These are phyloP conservation scores for Potamilus streckersoni DNA, from an alignment of 1,140 invertebrate genomes.

Conservation along the genomic window DNA sequence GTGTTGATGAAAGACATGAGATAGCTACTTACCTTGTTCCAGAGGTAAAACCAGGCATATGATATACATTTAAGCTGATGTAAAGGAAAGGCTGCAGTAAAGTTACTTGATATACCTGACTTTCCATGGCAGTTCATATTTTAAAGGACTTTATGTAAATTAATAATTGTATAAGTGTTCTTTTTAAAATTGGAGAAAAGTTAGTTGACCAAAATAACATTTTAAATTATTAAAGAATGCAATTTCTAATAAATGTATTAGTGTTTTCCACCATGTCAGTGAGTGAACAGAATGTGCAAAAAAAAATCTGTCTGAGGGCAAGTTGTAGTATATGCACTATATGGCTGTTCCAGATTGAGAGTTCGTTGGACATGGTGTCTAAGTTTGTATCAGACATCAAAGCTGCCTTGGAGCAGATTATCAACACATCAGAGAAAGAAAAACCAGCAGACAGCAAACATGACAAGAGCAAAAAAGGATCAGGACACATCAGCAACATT, in stretches of 20 bases:
- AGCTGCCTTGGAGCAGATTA: constrained; percentile 72
- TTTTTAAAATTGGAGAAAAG: no score
- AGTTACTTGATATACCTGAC: neutral
- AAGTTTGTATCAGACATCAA: constrained; percentile 70
- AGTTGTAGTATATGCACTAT: no score
- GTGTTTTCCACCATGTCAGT: no score
- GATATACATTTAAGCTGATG: neutral
- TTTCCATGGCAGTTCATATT: neutral
- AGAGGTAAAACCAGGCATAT: constrained; percentile 64
- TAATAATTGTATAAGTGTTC: no score
- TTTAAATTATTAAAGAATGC: no score
- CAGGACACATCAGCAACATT: constrained; percentile 60
- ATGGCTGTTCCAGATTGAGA: constrained; percentile 67
- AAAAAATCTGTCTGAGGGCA: no score
- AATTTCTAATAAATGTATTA: no score
- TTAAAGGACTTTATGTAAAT: no score
- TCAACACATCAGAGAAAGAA: constrained; percentile 55
- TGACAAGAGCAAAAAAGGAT: constrained; percentile 32
- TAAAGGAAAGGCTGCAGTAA: neutral
- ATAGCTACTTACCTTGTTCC: constrained; percentile 76
- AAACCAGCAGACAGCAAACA: constrained; percentile 22
- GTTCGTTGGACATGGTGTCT: constrained; percentile 70
- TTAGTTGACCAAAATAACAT: no score
- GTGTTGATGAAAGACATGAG: constrained; percentile 72
- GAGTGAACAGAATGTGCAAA: no score